Percentiles rank a stretch among this genome's conserved stretches.
Conservation (phyloP, 1,140 invertebrate genomes). For the Dolichoris vasculosae region DNA sequence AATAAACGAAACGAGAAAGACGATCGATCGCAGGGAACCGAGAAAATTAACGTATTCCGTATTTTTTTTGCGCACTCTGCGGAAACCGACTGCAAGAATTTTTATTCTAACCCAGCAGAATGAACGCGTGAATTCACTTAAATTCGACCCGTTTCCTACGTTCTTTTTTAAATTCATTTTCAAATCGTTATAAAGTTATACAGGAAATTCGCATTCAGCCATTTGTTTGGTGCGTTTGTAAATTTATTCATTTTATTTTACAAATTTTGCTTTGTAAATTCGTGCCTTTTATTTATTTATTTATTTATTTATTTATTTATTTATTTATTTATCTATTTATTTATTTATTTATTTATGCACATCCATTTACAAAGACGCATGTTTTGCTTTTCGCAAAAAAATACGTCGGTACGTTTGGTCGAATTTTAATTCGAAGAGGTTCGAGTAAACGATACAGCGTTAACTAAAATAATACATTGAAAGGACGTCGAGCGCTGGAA, state of each 20-base stretch:
- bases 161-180: not conserved
- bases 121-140: slow-evolving; percentile 28
- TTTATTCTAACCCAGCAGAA: not conserved
- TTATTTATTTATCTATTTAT: too few relatives aligned
- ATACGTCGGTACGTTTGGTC: too few relatives aligned
- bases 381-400: too few relatives aligned
- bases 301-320: too few relatives aligned
- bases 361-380: too few relatives aligned
- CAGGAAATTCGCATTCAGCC: not conserved
- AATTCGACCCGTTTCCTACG: not conserved
- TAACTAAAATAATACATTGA: not conserved
- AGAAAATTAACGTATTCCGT: slow-evolving; percentile 41
- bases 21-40: not conserved
- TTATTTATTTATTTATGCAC: too few relatives aligned
- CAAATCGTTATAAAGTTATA: not conserved
- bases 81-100: slow-evolving; percentile 39
- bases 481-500: too few relatives aligned
- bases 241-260: not conserved
- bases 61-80: slow-evolving; percentile 42
- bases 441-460: too few relatives aligned
- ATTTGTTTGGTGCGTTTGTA: not conserved
- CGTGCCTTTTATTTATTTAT: too few relatives aligned
- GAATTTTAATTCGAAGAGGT: too few relatives aligned
- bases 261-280: not conserved
- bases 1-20: not conserved